Conservation (phyloP, 2,888 invertebrate genomes). For the Eulithis testata region DNA sequence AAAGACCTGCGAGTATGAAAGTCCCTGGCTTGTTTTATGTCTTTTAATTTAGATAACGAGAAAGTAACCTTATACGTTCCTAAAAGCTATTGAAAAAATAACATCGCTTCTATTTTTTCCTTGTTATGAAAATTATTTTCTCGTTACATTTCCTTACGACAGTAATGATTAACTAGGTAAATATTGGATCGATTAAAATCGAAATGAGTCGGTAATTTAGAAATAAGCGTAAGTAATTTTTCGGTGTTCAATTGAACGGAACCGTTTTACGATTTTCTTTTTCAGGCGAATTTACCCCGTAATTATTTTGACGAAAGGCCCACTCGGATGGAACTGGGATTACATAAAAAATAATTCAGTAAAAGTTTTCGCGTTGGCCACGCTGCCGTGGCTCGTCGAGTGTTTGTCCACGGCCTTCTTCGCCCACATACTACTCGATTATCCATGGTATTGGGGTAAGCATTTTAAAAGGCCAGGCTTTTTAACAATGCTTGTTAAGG, state of each 20-base stretch:
- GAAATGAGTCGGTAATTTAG: constrained; percentile 16
- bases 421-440: constrained; percentile 71
- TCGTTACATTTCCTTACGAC: no score
- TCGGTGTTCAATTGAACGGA: constrained; percentile 27
- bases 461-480: constrained; percentile 28
- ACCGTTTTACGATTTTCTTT: constrained; percentile 43
- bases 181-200: constrained; percentile 1
- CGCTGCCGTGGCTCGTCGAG: constrained; percentile 77
- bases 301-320: constrained; percentile 79
- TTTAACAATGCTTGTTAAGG: not conserved
- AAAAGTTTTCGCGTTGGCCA: constrained; percentile 80
- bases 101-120: constrained; percentile 24
- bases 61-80: constrained; percentile 16
- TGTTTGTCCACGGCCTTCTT: constrained; percentile 75
- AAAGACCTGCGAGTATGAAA: no score
- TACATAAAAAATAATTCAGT: constrained; percentile 77
- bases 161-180: no score
- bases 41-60: constrained; percentile 39
- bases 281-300: constrained; percentile 79
- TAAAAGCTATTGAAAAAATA: constrained; percentile 46
- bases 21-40: not conserved
- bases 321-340: constrained; percentile 79
- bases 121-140: constrained; percentile 6
- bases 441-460: constrained; percentile 82
- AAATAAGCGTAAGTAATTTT: constrained; percentile 17